Evolutionary conservation across 2,113 vertebrate species (phyloP).

Genomic region (Mirza zaza): DNA sequence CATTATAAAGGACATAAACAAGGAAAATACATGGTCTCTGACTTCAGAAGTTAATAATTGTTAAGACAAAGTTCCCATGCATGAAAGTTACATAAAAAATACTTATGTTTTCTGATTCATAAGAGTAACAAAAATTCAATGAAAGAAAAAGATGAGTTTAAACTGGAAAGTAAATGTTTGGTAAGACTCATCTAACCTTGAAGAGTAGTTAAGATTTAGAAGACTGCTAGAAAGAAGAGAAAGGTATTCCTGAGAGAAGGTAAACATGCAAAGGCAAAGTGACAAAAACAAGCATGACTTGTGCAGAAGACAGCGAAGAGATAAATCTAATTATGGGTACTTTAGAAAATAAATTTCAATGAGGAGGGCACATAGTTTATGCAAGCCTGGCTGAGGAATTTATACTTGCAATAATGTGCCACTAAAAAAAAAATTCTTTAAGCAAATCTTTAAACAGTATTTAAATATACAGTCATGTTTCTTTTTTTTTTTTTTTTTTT

Average conservation of each 20-base stretch:
- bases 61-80: conserved; percentile 31
- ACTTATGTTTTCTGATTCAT: background rate
- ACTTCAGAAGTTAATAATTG: conserved; percentile 18
- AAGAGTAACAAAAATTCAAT: background rate
- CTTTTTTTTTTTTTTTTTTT: too few species aligned
- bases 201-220: conserved; percentile 44
- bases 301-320: background rate
- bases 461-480: background rate
- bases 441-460: conserved; percentile 34
- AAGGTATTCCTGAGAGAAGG: background rate
- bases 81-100: background rate
- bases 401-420: background rate
- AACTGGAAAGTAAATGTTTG: background rate
- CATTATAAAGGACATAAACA: conserved; percentile 12
- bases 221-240: background rate
- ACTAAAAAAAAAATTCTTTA: conserved; percentile 13
- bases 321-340: background rate
- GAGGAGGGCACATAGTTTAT: background rate
- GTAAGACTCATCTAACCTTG: background rate
- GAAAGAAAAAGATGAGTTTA: background rate
- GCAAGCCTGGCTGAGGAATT: background rate
- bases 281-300: background rate
- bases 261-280: background rate
- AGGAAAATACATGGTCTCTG: conserved; percentile 1
- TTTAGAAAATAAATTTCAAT: background rate